Evolutionary conservation across 2,113 vertebrate species (phyloP).

Genomic region (Entelurus aequoreus): DNA sequence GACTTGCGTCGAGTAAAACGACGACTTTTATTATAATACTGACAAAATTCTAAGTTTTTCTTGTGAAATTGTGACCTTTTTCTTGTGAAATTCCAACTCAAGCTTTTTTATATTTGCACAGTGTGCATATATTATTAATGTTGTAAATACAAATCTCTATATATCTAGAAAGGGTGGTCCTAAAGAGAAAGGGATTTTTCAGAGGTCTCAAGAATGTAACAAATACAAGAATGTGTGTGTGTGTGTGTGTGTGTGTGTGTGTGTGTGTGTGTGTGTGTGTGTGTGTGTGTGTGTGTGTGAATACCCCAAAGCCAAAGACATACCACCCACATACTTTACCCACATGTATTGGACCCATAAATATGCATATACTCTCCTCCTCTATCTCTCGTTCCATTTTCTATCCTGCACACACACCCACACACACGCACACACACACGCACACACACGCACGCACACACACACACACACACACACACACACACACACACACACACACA

Average conservation of each 20-base stretch:
- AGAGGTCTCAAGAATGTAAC: too few species aligned
- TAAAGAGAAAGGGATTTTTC: too few species aligned
- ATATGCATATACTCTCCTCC: constrained; percentile 49
- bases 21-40: too few species aligned
- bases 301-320: constrained; percentile 45
- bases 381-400: constrained; percentile 16
- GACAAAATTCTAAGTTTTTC: too few species aligned
- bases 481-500: constrained; percentile 4
- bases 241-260: constrained; percentile 2
- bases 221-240: background rate
- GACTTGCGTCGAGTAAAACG: too few species aligned
- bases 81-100: too few species aligned
- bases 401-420: constrained; percentile 10
- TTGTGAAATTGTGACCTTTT: too few species aligned
- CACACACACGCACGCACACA: too few species aligned
- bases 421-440: background rate
- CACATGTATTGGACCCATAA: constrained; percentile 53
- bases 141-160: too few species aligned
- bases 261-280: background rate
- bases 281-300: constrained; percentile 23
- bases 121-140: too few species aligned
- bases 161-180: too few species aligned
- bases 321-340: constrained; percentile 58
- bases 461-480: constrained; percentile 1
- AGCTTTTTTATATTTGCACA: too few species aligned